phyloP scores from a whole-genome alignment of 2,888 invertebrate genomes.

The Dynastes maya region DNA sequence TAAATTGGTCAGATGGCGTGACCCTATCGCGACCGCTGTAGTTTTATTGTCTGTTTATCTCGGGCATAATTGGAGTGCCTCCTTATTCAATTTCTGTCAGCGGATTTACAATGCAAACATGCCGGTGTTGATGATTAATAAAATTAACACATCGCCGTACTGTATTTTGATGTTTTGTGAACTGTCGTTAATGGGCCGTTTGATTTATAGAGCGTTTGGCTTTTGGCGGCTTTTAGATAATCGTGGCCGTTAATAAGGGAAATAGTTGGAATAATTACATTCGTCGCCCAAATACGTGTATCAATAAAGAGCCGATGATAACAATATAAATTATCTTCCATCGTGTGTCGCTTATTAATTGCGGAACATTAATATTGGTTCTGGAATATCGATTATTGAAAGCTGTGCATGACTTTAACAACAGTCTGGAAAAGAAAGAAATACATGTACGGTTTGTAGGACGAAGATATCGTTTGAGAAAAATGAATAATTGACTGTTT shows the following conservation, averaged over 20 bases:
- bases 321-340: conserved; percentile 6
- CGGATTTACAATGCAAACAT: conserved; percentile 40
- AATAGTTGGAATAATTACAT: conserved; percentile 13
- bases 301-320: conserved; percentile 2
- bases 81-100: conserved; percentile 22
- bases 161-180: conserved; percentile 27
- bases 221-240: conserved; percentile 4
- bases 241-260: conserved; percentile 3
- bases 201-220: conserved; percentile 21
- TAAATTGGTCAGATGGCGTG: conserved; percentile 63
- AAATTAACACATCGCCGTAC: conserved; percentile 31
- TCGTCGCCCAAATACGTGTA: conserved; percentile 1
- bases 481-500: too few relatives aligned
- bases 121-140: conserved; percentile 25
- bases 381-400: too few relatives aligned
- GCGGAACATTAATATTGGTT: not conserved
- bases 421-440: too few relatives aligned
- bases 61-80: conserved; percentile 56
- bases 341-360: not conserved
- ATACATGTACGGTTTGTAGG: too few relatives aligned
- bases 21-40: conserved; percentile 60
- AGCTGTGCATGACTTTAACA: too few relatives aligned
- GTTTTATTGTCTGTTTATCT: conserved; percentile 66
- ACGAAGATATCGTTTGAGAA: too few relatives aligned
- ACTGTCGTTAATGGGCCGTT: conserved; percentile 31